Evolutionary conservation across 30 jellyfish, hydroid and myxozoan species (phyloP), one percentile per base, ranked within the genome.

Genomic region (Rhopilema esculentum): DNA sequence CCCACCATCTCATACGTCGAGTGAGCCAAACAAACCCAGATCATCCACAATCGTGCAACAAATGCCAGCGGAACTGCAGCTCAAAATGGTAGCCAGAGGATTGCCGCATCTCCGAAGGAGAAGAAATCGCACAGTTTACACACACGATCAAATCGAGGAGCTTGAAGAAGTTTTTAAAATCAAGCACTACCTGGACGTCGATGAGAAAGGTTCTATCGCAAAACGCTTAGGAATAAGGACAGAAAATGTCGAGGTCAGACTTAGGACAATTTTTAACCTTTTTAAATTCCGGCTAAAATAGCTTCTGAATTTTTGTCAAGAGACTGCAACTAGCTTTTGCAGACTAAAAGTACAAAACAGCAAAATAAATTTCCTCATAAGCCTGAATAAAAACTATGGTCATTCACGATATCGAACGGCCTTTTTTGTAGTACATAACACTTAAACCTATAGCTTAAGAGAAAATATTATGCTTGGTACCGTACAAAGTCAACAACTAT

Each of bases 91-190:
- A 15, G 77, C 94, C 7, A 70, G 94, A 4, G 86, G 86, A 4
- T 12, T 85, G 23, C 94, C 94, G 24, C 94, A 85, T 29, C 69
- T 85, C 68, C 69, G 96, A 27, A 49, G 97, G 33, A 80, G 92
- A 80, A 23, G 97, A 53, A 89, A 89, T 33, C 88, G 97, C n/a
- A 89, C 97, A 0, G 97, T 89, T 21, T 89, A 80, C 67, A 89
- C 97, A 19, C 92, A 89, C 61, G 97, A 89, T 50, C 97, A 89
- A 40, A 89, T 81, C 21, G 92, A 76, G 50, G 92, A 82, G 75
- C 77, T 89, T 29, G 92, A 89, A 74, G 97, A 89, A 32, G 97
- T 89, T n/a, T 89, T 89, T 77, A 89, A 89, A 51, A 78, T 72
- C 9, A 80, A 89, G 27, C 91, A 80, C 51, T 89, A 89, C 29